A percentile compares a stretch with the other conserved stretches of the same genome.
phyloP scores from a whole-genome alignment of 2,888 invertebrate species.

The Hedya salicella region DNA sequence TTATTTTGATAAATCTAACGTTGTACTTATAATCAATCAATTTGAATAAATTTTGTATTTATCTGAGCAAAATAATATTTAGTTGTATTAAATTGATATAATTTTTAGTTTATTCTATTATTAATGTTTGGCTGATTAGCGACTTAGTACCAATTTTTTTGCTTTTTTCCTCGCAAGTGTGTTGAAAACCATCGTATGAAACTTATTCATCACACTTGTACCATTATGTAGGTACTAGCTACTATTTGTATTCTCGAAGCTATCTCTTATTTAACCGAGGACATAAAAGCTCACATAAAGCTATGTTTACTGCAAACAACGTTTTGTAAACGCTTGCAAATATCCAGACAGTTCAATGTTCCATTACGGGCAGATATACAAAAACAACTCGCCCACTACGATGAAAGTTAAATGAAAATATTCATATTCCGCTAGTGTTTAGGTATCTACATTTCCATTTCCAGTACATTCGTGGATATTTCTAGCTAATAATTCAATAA shows the following conservation, averaged over 20 bases:
- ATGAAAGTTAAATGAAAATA: slow-evolving; percentile 24
- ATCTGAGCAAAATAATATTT: no score
- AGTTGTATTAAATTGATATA: no score
- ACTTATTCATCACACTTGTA: no score
- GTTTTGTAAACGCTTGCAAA: slow-evolving; percentile 23
- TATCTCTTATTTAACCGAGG: background rate
- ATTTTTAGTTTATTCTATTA: no score
- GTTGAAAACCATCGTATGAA: no score
- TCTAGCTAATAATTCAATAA: background rate
- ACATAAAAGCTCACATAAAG: background rate
- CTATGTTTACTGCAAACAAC: background rate
- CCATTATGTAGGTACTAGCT: no score
- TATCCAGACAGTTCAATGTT: slow-evolving; percentile 40
- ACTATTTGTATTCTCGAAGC: background rate
- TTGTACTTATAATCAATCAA: no score
- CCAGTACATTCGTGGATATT: background rate
- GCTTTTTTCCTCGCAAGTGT: no score
- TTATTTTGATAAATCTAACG: no score
- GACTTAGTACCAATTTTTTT: no score
- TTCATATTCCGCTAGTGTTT: background rate
- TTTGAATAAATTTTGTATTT: no score
- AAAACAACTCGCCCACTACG: slow-evolving; percentile 11
- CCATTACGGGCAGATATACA: background rate
- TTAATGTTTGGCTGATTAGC: no score
- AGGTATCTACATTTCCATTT: background rate